Evolutionary conservation across 2,113 vertebrate genomes (phyloP).

Genomic region (Rhadina sibilatrix): DNA sequence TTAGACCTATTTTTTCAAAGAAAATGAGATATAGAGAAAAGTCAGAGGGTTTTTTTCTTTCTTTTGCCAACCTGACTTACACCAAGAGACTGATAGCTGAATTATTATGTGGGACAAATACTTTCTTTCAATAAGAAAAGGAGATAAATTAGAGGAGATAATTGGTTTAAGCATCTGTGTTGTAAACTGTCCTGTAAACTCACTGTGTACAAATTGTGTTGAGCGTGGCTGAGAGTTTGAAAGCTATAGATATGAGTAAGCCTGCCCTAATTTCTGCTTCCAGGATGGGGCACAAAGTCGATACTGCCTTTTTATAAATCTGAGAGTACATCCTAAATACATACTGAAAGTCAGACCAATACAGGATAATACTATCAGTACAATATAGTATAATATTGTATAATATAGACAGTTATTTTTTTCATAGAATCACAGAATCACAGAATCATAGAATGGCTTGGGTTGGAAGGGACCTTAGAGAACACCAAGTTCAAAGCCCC

Average conservation of each 20-base stretch:
- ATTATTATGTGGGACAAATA: background rate
- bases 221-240: background rate
- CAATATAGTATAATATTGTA: background rate
- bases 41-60: background rate
- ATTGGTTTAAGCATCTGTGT: background rate
- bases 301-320: background rate
- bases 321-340: background rate
- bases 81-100: background rate
- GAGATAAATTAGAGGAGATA: background rate
- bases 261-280: background rate
- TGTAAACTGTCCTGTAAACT: background rate
- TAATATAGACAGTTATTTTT: background rate
- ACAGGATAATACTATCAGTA: accelerated
- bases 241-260: background rate
- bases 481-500: background rate
- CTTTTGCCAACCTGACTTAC: background rate
- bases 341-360: background rate
- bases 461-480: background rate
- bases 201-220: background rate
- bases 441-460: background rate
- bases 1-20: background rate
- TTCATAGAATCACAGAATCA: background rate
- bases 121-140: background rate
- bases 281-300: background rate
- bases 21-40: background rate